Evolutionary conservation across 2,888 invertebrate species (phyloP).

Genomic region (Hermaeophaga mercurialis): DNA sequence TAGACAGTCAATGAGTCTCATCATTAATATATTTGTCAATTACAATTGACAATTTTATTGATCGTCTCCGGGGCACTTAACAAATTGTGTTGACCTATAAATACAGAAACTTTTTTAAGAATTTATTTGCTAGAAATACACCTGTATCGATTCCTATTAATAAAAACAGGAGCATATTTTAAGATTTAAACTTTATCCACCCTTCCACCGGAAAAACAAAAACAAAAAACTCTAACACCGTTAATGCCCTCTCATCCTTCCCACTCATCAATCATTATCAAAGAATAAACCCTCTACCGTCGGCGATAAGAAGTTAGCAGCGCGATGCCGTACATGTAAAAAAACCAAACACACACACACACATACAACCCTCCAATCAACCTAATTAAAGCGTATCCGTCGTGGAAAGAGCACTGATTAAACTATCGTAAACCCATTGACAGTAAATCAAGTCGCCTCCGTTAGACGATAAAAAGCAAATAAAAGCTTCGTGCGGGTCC

Average conservation of each 20-base stretch:
- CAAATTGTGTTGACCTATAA: too few species aligned
- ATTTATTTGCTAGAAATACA: too few species aligned
- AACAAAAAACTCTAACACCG: neutral
- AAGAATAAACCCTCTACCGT: constrained; percentile 3
- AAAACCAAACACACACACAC: constrained; percentile 13
- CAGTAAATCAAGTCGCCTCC: constrained; percentile 49
- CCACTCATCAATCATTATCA: constrained; percentile 19
- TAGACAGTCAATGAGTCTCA: too few species aligned
- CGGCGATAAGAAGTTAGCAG: constrained; percentile 8
- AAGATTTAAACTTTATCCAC: constrained; percentile 6
- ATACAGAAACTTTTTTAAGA: neutral
- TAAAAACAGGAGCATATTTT: constrained; percentile 3
- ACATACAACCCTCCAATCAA: constrained; percentile 22
- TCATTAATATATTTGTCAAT: too few species aligned
- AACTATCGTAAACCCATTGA: constrained; percentile 45
- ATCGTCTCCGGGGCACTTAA: too few species aligned
- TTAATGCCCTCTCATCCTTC: neutral
- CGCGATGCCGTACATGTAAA: neutral
- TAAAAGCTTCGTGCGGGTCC: constrained; percentile 31
- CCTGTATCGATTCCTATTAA: too few species aligned
- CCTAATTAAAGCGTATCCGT: constrained; percentile 32
- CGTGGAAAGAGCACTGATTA: constrained; percentile 40
- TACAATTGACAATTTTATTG: too few species aligned
- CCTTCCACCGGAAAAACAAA: neutral
- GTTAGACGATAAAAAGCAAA: constrained; percentile 43